A percentile compares a stretch with the other conserved stretches of the same genome.
Conservation (phyloP, 2,797 vertebrate genomes). For the Bufotes viridis region DNA sequence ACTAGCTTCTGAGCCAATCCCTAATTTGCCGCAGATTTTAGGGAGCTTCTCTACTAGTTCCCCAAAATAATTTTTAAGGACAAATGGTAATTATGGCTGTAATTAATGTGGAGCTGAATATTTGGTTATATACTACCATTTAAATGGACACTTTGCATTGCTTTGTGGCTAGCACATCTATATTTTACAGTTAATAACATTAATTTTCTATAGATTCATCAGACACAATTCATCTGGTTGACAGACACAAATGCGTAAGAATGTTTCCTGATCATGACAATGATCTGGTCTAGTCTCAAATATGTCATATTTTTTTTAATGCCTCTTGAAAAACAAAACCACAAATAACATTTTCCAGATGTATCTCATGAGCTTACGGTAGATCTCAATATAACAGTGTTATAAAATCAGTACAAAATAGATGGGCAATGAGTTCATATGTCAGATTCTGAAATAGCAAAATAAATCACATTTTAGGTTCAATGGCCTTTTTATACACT, state of each 20-base stretch:
- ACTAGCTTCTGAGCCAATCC: no score
- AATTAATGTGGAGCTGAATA: no score
- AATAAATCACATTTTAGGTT: not conserved
- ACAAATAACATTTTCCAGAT: conserved; percentile 19
- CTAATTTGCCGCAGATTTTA: no score
- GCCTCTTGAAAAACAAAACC: not conserved
- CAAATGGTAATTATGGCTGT: no score
- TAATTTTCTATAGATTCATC: not conserved
- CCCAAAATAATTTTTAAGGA: no score
- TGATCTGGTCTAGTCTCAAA: conserved; percentile 6
- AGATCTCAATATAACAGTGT: not conserved
- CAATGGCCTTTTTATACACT: not conserved
- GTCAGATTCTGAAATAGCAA: not conserved
- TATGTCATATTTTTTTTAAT: conserved; percentile 16
- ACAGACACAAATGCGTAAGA: conserved; percentile 14
- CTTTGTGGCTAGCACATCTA: not conserved
- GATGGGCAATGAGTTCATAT: not conserved
- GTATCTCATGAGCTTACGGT: not conserved
- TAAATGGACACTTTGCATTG: not conserved
- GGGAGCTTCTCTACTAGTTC: no score
- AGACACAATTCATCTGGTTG: conserved; percentile 27
- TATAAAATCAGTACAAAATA: conserved; percentile 1
- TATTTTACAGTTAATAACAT: not conserved
- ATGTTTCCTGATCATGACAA: not conserved
- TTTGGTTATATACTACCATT: not conserved